Conservation (phyloP, 1,140 invertebrate species). For the Drosophila aff. region DNA sequence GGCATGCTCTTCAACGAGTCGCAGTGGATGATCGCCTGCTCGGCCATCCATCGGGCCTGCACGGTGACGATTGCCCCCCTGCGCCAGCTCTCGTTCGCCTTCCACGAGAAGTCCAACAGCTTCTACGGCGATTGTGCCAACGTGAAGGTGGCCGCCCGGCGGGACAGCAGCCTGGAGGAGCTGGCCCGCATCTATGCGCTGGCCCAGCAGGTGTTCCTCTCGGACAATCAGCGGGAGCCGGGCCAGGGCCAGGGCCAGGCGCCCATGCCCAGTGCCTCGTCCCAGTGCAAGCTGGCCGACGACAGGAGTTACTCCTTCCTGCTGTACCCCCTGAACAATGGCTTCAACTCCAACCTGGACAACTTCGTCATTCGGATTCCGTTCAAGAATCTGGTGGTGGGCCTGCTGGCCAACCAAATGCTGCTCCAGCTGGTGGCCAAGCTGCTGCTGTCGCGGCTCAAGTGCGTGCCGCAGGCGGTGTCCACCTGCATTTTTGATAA, state of each 20-base stretch:
- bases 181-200: slow-evolving; percentile 93
- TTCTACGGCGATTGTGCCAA: slow-evolving; percentile 97
- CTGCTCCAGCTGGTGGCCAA: slow-evolving; percentile 95
- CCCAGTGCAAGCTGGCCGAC: slow-evolving; percentile 86
- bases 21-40: slow-evolving; percentile 94
- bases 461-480: slow-evolving; percentile 80
- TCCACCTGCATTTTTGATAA: slow-evolving; percentile 85
- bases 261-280: slow-evolving; percentile 34
- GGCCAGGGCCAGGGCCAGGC: slow-evolving; percentile 46
- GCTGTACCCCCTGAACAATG: slow-evolving; percentile 92
- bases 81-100: slow-evolving; percentile 94
- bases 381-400: slow-evolving; percentile 93
- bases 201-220: slow-evolving; percentile 92
- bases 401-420: slow-evolving; percentile 95
- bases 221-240: slow-evolving; percentile 85
- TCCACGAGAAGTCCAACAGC: slow-evolving; percentile 94
- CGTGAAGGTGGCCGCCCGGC: slow-evolving; percentile 95
- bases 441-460: slow-evolving; percentile 90
- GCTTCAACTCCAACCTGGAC: slow-evolving; percentile 91
- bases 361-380: slow-evolving; percentile 93
- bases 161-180: slow-evolving; percentile 93
- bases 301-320: slow-evolving; percentile 96
- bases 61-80: slow-evolving; percentile 93
- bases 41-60: slow-evolving; percentile 92
- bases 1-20: slow-evolving; percentile 91